Base-by-base conservation (phyloP, 2,888 invertebrate species). In the Philonicus albiceps region DNA sequence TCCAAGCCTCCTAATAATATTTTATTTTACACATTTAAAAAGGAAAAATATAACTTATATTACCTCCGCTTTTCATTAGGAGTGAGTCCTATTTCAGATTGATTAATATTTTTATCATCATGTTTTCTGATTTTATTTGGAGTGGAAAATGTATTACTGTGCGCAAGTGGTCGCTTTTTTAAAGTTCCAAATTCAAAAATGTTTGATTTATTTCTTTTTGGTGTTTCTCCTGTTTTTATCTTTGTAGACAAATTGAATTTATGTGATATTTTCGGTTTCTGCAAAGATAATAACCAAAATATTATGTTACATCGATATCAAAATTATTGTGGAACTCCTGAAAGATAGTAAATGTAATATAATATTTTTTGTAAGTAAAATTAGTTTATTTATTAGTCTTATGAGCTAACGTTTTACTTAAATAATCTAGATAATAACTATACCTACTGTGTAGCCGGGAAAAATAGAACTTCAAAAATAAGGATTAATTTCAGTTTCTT, bases 141-240 rank as follows among this genome's bases (percentile, higher is more conserved):
- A 16, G 90, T 90, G 64, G 89, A 89, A 88, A 91, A 90, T 6
- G 91, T 90, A 74, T 90, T 90, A 19, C 89, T 89, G 34, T 88
- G 88, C 8, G 64, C 4, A 64, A 55, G 11, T 34, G 34, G 27
- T n/a, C 37, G n/a, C 30, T 64, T 55, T 22, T n/a, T 83, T 1
- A 27, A 49, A 27, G 64, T 64, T 8, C 1, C 11, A 64, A 22
- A 64, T 11, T 64, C 27, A 22, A 22, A 22, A 27, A 3, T 27
- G 19, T 8, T 64, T 13, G 19, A 22, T 11, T 8, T 11, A 27
- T 19, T 64, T 19, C 22, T 64, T 27, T 11, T 64, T 64, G 64
- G 64, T 27, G 64, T 64, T 3, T 0, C 64, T 27, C 64, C 64
- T 11, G 13, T 27, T 64, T 27, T 64, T 7, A 27, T 27, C 22